phyloP scores from a whole-genome alignment of 2,113 vertebrate genomes.

The Ornithorhynchus anatinus region DNA sequence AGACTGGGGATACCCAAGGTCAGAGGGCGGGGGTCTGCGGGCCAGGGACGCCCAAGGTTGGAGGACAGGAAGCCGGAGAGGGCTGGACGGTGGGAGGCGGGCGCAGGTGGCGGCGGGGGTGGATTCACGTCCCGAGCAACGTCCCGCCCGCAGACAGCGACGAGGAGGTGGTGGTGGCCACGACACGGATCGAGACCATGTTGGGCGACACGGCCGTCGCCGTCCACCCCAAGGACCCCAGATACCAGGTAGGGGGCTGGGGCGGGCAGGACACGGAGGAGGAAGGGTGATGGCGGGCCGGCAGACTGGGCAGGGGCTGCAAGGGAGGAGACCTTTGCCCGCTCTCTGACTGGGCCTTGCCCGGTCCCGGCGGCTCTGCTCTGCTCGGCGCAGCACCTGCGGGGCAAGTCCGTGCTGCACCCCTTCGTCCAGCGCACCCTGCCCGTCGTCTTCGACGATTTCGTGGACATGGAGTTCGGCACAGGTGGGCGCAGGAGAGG shows the following conservation, averaged over 20 bases:
- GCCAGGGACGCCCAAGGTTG: neutral
- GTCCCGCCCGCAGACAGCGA: conserved; percentile 29
- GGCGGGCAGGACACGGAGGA: no score
- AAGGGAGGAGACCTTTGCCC: neutral
- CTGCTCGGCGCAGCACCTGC: conserved; percentile 72
- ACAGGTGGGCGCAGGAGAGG: conserved; percentile 69
- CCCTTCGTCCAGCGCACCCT: conserved; percentile 83
- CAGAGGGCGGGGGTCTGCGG: neutral
- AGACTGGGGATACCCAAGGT: no score
- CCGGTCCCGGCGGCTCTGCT: accelerated
- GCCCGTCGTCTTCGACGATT: conserved; percentile 83
- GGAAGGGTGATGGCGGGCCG: no score
- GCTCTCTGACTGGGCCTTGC: neutral
- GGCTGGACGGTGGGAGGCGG: no score
- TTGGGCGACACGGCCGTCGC: conserved; percentile 87
- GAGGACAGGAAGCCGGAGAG: no score
- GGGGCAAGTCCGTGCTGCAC: conserved; percentile 77
- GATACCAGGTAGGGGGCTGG: conserved; percentile 88
- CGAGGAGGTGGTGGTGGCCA: conserved; percentile 86
- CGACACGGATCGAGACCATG: conserved; percentile 92
- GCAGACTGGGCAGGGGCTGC: neutral
- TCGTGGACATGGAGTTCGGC: conserved; percentile 87
- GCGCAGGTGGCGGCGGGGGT: neutral
- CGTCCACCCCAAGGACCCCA: conserved; percentile 83
- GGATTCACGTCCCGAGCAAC: no score